phyloP scores from a whole-genome alignment of 2,797 vertebrate species.

The Typhlichthys eigenmanni region DNA sequence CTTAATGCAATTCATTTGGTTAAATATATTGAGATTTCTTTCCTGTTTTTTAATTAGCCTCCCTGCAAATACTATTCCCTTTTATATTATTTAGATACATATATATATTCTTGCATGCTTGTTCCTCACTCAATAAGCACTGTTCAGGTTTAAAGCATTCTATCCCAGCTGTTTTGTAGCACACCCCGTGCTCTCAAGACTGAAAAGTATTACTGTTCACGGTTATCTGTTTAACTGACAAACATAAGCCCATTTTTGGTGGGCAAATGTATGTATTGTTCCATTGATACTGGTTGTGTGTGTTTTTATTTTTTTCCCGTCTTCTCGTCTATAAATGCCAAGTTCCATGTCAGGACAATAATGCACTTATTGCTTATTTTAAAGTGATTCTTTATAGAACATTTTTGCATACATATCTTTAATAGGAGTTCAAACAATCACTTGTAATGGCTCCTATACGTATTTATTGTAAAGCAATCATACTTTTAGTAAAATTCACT shows the following conservation, averaged over 20 bases:
- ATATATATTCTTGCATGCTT: conserved; percentile 57
- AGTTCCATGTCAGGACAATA: conserved; percentile 38
- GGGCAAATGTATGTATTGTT: conserved; percentile 49
- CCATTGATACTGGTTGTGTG: conserved; percentile 30
- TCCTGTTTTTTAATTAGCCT: conserved; percentile 1
- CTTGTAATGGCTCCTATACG: conserved; percentile 45
- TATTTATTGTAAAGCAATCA: conserved; percentile 17
- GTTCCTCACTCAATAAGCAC: conserved; percentile 31
- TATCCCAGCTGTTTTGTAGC: conserved; percentile 23
- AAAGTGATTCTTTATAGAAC: conserved; percentile 47
- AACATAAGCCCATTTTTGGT: conserved; percentile 11
- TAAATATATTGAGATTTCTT: conserved; percentile 7
- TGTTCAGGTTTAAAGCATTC: conserved; percentile 31
- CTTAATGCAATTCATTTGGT: conserved; percentile 40
- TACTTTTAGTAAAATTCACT: conserved; percentile 12
- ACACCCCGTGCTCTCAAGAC: conserved; percentile 20
- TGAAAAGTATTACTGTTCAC: conserved; percentile 20
- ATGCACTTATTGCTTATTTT: conserved; percentile 57
- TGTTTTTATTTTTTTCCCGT: not conserved
- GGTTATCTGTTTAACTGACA: conserved; percentile 21
- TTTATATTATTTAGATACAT: conserved; percentile 40
- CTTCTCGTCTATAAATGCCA: conserved; percentile 37
- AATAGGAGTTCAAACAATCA: conserved; percentile 40
- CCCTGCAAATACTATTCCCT: conserved; percentile 11
- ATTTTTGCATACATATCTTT: conserved; percentile 27